These are phyloP conservation scores for Parauchenoglanis punctatus DNA, from an alignment of 2,797 vertebrate species.

Conservation along the genomic window DNA sequence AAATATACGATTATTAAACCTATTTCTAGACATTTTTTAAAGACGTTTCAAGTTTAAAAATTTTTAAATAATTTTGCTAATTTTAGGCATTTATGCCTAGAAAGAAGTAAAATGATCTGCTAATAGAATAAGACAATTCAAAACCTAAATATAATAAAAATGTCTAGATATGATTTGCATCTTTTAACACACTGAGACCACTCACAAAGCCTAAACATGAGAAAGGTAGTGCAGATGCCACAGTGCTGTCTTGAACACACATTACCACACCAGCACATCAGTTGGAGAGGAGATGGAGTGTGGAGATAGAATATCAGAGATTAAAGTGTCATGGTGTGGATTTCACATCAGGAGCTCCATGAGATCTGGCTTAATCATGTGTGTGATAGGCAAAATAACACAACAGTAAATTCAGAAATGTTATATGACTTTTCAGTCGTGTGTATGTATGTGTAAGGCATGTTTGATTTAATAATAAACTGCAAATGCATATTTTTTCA, in stretches of 20 bases:
- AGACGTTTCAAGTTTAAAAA: too few relatives aligned
- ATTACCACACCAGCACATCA: not conserved
- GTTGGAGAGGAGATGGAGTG: not conserved
- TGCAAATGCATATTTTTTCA: not conserved
- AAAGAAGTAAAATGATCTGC: not conserved
- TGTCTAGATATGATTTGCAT: not conserved
- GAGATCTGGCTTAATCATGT: not conserved
- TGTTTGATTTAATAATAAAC: not conserved
- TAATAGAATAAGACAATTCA: not conserved
- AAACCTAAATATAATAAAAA: not conserved
- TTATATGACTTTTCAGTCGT: not conserved
- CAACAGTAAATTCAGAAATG: not conserved
- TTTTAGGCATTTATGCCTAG: not conserved
- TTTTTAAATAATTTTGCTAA: too few relatives aligned
- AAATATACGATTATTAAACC: not conserved
- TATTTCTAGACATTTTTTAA: not conserved
- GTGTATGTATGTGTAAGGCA: not conserved
- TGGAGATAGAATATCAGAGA: slow-evolving; percentile 10
- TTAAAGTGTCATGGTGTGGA: not conserved
- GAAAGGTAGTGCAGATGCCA: not conserved
- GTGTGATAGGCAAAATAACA: not conserved
- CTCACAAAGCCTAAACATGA: not conserved
- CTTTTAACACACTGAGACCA: not conserved
- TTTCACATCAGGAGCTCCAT: slow-evolving; percentile 7
- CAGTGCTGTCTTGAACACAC: too few relatives aligned